Conservation (phyloP, 2,113 vertebrate genomes). For the Orycteropus afer region DNA sequence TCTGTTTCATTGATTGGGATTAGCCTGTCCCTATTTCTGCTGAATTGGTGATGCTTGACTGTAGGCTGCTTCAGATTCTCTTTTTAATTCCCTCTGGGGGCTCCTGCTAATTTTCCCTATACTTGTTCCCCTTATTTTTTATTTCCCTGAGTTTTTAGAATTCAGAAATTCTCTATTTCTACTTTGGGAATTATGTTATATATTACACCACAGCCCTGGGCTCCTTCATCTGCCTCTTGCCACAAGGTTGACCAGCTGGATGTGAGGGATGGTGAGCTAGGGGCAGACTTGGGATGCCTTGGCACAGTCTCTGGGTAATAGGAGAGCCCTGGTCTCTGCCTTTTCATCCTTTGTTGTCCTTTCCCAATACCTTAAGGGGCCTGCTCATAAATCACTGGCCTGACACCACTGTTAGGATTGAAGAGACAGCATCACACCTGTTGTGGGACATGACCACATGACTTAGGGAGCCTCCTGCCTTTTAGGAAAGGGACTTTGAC, state of each 20-base stretch:
- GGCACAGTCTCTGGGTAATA: not conserved
- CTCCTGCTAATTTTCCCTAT: not conserved
- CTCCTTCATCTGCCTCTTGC: not conserved
- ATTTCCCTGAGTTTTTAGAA: not conserved
- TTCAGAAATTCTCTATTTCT: not conserved
- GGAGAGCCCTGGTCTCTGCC: not conserved
- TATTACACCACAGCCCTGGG: not conserved
- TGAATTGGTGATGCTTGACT: not conserved
- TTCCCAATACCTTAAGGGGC: not conserved
- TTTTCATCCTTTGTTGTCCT: not conserved
- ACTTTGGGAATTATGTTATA: not conserved
- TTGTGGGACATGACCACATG: not conserved
- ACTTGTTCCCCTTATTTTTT: not conserved
- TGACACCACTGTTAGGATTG: not conserved
- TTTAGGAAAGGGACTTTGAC: not conserved
- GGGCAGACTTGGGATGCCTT: not conserved
- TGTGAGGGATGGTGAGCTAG: too few species aligned
- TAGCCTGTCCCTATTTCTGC: not conserved
- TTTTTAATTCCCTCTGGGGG: constrained; percentile 11
- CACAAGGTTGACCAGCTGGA: not conserved
- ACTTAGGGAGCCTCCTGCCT: too few species aligned
- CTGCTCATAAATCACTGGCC: not conserved
- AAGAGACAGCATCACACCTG: not conserved
- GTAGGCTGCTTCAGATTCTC: not conserved
- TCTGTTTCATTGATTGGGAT: constrained; percentile 26